Conservation (phyloP, 2,113 vertebrate genomes). For the Colistium nudipinnis region DNA sequence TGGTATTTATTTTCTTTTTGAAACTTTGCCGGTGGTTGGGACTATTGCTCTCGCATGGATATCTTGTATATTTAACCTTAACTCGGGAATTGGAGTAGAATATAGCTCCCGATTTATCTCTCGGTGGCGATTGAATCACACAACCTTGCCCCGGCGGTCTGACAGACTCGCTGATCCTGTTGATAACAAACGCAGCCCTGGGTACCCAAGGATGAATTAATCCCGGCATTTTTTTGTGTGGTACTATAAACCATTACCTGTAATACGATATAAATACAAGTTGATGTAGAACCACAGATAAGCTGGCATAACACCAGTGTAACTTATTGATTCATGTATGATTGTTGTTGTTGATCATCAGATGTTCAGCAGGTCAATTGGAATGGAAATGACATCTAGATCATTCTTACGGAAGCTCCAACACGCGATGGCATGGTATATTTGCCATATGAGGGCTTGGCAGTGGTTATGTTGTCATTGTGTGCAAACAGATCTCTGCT, state of each 20-base stretch:
- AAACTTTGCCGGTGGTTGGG: not conserved
- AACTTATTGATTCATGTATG: too few relatives aligned
- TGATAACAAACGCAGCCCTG: constrained; percentile 44
- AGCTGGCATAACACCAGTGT: not conserved
- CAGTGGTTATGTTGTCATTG: constrained; percentile 29
- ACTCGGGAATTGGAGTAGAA: constrained; percentile 10
- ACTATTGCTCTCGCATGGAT: constrained; percentile 2
- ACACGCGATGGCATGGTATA: not conserved
- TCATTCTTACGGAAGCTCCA: not conserved
- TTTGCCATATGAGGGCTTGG: constrained; percentile 22
- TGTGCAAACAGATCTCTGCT: constrained; percentile 56
- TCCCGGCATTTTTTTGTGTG: not conserved
- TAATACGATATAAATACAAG: not conserved
- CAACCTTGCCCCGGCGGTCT: constrained; percentile 52
- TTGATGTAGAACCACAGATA: constrained; percentile 1
- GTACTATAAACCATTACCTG: constrained; percentile 4
- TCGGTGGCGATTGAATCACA: constrained; percentile 31
- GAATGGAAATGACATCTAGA: not conserved
- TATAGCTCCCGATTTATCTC: constrained; percentile 32
- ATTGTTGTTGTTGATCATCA: not conserved
- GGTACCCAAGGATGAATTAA: constrained; percentile 34
- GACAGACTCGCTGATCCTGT: constrained; percentile 28
- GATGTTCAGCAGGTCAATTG: not conserved
- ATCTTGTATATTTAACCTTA: constrained; percentile 35
- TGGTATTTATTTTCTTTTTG: constrained; percentile 10